These are phyloP conservation scores for Drosophila setifemur DNA, from an alignment of 1,140 invertebrate species.

Conservation along the genomic window DNA sequence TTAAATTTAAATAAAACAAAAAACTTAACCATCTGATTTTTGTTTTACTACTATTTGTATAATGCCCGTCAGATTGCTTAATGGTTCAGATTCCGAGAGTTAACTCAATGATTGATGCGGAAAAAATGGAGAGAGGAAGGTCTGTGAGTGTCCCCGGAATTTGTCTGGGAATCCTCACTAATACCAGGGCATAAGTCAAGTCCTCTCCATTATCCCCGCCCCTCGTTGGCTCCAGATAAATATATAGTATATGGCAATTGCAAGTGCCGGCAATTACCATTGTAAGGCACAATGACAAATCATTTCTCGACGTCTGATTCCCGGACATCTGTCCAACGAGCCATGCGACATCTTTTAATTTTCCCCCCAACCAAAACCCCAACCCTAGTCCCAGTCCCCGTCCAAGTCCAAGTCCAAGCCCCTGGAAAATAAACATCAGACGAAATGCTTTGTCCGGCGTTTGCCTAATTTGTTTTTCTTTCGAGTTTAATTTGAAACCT, in stretches of 20 bases:
- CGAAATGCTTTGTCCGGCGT: constrained; percentile 69
- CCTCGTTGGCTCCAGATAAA: too few species aligned
- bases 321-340: constrained; percentile 27
- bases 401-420: too few species aligned
- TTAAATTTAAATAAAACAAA: too few species aligned
- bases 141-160: constrained; percentile 8
- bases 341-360: constrained; percentile 37
- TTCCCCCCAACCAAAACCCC: background rate
- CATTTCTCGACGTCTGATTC: constrained; percentile 25
- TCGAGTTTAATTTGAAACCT: constrained; percentile 77
- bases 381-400: too few species aligned
- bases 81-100: too few species aligned
- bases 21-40: too few species aligned
- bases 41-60: too few species aligned
- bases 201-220: constrained; percentile 6
- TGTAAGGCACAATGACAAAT: constrained; percentile 27
- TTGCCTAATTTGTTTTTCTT: constrained; percentile 78
- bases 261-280: constrained; percentile 21
- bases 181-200: constrained; percentile 30
- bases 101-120: constrained; percentile 6
- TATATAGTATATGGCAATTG: too few species aligned
- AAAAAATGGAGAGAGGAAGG: background rate
- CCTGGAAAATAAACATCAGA: constrained; percentile 59
- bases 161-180: constrained; percentile 18
- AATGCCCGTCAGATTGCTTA: too few species aligned